Conservation (phyloP, 1,140 invertebrate genomes). For the Babylonia areolata region DNA sequence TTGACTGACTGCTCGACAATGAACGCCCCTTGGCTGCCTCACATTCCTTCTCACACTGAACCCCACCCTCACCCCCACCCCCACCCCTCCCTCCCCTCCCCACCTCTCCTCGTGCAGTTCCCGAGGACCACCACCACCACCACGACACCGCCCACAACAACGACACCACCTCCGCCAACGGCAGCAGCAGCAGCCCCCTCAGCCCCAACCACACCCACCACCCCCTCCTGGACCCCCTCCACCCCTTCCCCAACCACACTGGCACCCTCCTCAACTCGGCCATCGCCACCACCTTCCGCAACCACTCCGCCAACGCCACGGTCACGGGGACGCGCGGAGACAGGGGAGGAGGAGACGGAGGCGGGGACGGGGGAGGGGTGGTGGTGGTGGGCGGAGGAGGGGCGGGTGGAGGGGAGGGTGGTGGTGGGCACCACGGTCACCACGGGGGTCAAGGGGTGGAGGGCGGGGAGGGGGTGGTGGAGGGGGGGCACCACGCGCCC, state of each 20-base stretch:
- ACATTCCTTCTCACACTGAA: too few species aligned
- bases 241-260: conserved; percentile 9
- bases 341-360: background rate
- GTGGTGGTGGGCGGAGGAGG: background rate
- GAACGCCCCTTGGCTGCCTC: too few species aligned
- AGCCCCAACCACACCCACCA: background rate
- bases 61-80: too few species aligned
- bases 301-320: background rate
- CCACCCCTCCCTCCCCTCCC: too few species aligned
- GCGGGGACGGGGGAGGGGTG: background rate
- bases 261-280: background rate
- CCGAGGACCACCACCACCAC: conserved; percentile 17
- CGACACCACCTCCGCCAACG: background rate
- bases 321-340: background rate
- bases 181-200: background rate
- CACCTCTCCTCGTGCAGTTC: background rate
- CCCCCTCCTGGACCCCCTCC: background rate
- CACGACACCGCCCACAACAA: background rate
- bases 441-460: background rate
- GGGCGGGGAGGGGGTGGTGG: background rate
- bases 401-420: background rate
- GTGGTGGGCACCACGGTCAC: background rate
- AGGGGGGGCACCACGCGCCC: conserved; percentile 40
- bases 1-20: too few species aligned
- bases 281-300: conserved; percentile 16